A percentile compares a stretch with the other conserved stretches of the same genome.
Evolutionary conservation across 1,140 invertebrate genomes (phyloP).

Genomic region (Hestina assimilis): DNA sequence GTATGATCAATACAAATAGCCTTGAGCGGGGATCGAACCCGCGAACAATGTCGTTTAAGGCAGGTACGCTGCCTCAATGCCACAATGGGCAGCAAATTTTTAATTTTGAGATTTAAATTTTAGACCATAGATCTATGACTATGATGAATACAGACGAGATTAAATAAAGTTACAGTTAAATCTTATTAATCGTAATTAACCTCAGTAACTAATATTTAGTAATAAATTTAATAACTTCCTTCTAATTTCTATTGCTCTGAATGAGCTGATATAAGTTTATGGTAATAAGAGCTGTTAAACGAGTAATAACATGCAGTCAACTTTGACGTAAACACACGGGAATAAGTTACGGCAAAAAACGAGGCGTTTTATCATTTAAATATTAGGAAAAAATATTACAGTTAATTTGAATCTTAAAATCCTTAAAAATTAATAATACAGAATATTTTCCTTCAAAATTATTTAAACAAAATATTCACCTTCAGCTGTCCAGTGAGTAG

Average conservation of each 20-base stretch:
- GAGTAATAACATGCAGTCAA: conserved; percentile 30
- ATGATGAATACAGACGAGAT: neutral
- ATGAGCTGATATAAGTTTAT: conserved; percentile 17
- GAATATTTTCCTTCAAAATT: too few species aligned
- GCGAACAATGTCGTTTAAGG: too few species aligned
- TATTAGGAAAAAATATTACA: neutral
- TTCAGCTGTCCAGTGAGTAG: too few species aligned
- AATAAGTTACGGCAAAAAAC: neutral
- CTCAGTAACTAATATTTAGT: conserved; percentile 1
- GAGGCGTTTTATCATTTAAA: neutral
- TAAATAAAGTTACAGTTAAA: neutral
- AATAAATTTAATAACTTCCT: conserved; percentile 5
- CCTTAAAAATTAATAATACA: too few species aligned
- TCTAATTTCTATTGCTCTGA: conserved; percentile 8
- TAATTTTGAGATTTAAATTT: too few species aligned
- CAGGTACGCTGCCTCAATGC: too few species aligned
- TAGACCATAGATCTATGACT: too few species aligned
- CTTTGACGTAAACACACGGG: conserved; percentile 25
- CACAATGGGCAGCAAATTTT: too few species aligned
- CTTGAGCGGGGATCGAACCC: too few species aligned
- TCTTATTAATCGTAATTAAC: neutral
- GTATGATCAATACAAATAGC: too few species aligned
- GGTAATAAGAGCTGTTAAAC: conserved; percentile 27
- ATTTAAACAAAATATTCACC: too few species aligned
- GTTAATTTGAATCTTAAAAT: too few species aligned